These are phyloP conservation scores for Acanthochromis polyacanthus DNA, from an alignment of 2,113 vertebrate species.

Conservation along the genomic window DNA sequence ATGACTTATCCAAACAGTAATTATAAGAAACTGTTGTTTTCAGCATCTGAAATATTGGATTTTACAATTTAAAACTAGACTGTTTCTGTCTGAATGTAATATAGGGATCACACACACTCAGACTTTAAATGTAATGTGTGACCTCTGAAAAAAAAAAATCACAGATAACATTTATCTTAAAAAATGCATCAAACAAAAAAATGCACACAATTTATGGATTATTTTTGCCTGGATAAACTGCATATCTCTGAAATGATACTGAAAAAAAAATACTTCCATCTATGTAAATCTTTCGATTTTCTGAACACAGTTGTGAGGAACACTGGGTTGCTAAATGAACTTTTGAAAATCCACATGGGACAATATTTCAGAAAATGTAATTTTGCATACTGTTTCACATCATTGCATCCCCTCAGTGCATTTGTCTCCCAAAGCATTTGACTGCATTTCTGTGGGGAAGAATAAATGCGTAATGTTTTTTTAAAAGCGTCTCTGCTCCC, in stretches of 20 bases:
- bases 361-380: slow-evolving; percentile 87
- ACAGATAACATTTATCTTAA: neutral
- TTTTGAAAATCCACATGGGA: slow-evolving; percentile 84
- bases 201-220: slow-evolving; percentile 1
- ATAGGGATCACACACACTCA: neutral
- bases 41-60: neutral
- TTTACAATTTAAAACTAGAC: slow-evolving; percentile 1
- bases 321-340: slow-evolving; percentile 85
- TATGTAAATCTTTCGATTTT: slow-evolving; percentile 73
- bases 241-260: slow-evolving; percentile 56
- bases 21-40: neutral
- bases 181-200: neutral
- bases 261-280: slow-evolving; percentile 66
- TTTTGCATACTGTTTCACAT: slow-evolving; percentile 88
- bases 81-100: neutral
- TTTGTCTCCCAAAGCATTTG: slow-evolving; percentile 85
- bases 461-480: slow-evolving; percentile 85
- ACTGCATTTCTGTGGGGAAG: slow-evolving; percentile 83
- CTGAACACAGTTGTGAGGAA: slow-evolving; percentile 76
- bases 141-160: neutral
- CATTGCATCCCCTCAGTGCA: slow-evolving; percentile 82
- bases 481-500: slow-evolving; percentile 82
- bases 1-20: neutral
- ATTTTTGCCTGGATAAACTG: slow-evolving; percentile 11
- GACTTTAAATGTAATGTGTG: neutral